These are phyloP conservation scores for Bombus balteatus DNA, from an alignment of 1,140 invertebrate genomes.

Conservation along the genomic window DNA sequence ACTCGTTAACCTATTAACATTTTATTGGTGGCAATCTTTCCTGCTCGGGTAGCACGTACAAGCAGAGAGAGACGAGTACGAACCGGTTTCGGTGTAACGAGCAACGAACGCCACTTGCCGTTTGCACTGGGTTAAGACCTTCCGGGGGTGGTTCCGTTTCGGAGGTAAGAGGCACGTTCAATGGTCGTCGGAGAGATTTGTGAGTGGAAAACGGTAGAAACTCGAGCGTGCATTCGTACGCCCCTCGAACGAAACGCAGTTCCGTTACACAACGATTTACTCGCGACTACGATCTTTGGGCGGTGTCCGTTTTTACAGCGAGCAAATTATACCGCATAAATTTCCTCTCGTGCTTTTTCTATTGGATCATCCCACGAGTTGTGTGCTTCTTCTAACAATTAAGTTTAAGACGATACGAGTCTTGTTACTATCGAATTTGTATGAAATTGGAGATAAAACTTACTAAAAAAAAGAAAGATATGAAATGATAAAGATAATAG, in stretches of 20 bases:
- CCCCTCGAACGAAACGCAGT: slow-evolving; percentile 3
- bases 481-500: no score
- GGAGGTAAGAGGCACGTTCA: slow-evolving; percentile 49
- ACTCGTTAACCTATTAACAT: slow-evolving; percentile 72
- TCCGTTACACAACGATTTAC: slow-evolving; percentile 10
- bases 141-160: slow-evolving; percentile 57
- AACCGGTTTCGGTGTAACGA: slow-evolving; percentile 39
- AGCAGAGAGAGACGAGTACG: slow-evolving; percentile 5
- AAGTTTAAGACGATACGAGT: no score
- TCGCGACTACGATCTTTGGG: neutral
- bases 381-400: no score
- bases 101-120: slow-evolving; percentile 14
- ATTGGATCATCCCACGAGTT: no score
- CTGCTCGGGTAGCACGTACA: slow-evolving; percentile 15
- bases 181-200: slow-evolving; percentile 59
- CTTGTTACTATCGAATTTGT: no score
- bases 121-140: slow-evolving; percentile 52
- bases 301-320: neutral
- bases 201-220: slow-evolving; percentile 49
- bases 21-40: slow-evolving; percentile 71
- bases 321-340: slow-evolving; percentile 26
- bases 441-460: no score
- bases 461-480: no score
- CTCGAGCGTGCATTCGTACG: slow-evolving; percentile 47
- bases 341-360: neutral